A percentile compares a stretch with the other conserved stretches of the same genome.
Conservation (phyloP, 2,888 invertebrate species). For the Euclidia mi region DNA sequence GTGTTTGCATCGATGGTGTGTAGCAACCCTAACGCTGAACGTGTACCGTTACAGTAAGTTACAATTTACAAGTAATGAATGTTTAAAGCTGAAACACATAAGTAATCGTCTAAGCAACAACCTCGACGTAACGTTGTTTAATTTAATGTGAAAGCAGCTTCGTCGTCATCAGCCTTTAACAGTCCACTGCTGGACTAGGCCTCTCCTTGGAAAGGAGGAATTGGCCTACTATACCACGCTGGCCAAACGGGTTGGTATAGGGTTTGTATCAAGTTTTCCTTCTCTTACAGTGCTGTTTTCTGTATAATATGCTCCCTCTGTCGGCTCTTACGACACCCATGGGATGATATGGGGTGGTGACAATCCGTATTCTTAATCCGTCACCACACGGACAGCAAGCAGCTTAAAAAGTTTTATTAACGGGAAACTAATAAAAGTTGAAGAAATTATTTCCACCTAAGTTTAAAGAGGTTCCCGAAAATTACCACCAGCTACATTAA, state of each 20-base stretch:
- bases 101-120: slow-evolving; percentile 41
- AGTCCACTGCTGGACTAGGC: no score
- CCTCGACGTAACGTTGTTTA: slow-evolving; percentile 38
- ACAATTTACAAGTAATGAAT: slow-evolving; percentile 50
- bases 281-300: no score
- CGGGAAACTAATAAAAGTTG: slow-evolving; percentile 69
- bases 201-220: no score
- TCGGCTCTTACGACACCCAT: no score
- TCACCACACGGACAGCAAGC: no score
- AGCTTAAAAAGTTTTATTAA: slow-evolving; percentile 62
- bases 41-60: slow-evolving; percentile 23
- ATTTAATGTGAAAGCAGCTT: slow-evolving; percentile 53
- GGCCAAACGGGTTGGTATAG: no score
- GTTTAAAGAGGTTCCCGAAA: slow-evolving; percentile 70
- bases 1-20: not conserved
- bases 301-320: no score
- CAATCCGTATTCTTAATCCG: no score
- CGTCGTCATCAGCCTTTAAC: no score
- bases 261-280: no score
- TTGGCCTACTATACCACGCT: no score
- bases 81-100: slow-evolving; percentile 38
- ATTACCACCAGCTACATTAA: slow-evolving; percentile 78
- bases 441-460: slow-evolving; percentile 76
- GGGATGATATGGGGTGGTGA: no score
- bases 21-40: not conserved